Percentiles rank a stretch among this genome's conserved stretches.
Evolutionary conservation across 2,113 vertebrate species (phyloP).

Genomic region (Pseudolaguvia tuberculata): DNA sequence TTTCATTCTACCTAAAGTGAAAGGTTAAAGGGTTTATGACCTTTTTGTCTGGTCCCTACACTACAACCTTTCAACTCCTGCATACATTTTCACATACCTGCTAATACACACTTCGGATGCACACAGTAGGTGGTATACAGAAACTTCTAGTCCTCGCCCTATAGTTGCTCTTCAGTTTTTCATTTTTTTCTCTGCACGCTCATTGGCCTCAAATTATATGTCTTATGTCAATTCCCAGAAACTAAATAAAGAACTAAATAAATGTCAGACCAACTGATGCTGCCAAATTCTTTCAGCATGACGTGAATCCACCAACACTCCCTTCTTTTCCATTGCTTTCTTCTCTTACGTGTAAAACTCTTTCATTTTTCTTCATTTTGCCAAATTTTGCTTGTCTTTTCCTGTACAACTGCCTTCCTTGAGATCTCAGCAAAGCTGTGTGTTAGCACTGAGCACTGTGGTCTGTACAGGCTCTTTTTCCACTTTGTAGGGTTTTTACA

Average conservation of each 20-base stretch:
- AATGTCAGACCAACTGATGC: slow-evolving; percentile 49
- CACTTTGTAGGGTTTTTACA: slow-evolving; percentile 23
- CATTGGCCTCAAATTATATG: slow-evolving; percentile 69
- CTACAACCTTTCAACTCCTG: slow-evolving; percentile 7
- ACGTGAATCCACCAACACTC: slow-evolving; percentile 71
- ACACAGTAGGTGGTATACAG: neutral
- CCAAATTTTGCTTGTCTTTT: slow-evolving; percentile 3
- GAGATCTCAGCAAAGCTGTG: slow-evolving; percentile 14
- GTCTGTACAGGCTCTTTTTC: slow-evolving; percentile 13
- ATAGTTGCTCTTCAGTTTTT: slow-evolving; percentile 36
- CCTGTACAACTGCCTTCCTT: neutral
- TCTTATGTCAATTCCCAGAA: slow-evolving; percentile 70
- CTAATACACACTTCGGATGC: neutral
- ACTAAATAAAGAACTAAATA: slow-evolving; percentile 59
- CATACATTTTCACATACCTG: neutral
- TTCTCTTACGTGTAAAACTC: neutral
- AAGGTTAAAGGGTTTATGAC: slow-evolving; percentile 11
- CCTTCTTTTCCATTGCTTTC: slow-evolving; percentile 65
- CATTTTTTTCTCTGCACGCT: slow-evolving; percentile 51
- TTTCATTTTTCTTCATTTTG: slow-evolving; percentile 4
- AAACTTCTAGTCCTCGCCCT: slow-evolving; percentile 36
- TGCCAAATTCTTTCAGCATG: slow-evolving; percentile 83
- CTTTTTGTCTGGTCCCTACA: slow-evolving; percentile 3
- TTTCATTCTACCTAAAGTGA: slow-evolving; percentile 16
- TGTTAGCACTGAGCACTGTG: no score